Conservation (phyloP, 2,797 vertebrate genomes). For the Periophthalmus magnuspinnatus region DNA sequence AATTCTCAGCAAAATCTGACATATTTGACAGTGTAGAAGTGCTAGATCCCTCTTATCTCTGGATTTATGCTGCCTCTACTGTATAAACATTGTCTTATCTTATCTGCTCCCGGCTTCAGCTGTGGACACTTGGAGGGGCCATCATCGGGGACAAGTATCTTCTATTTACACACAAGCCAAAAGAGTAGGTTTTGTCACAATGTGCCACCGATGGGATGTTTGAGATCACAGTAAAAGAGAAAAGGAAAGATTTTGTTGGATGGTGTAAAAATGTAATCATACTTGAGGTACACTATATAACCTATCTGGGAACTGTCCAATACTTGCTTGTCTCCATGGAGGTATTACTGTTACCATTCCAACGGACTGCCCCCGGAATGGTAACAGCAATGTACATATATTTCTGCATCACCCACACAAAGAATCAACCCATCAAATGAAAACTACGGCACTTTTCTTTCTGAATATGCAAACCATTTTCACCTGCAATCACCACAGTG, state of each 20-base stretch:
- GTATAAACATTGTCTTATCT: constrained; percentile 56
- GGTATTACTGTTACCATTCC: too few species aligned
- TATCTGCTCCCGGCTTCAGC: constrained; percentile 35
- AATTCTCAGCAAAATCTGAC: constrained; percentile 35
- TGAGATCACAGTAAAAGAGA: constrained; percentile 10
- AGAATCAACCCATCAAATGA: too few species aligned
- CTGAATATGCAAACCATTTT: too few species aligned
- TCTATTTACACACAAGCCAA: constrained; percentile 38
- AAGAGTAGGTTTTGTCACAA: constrained; percentile 14
- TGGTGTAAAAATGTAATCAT: too few species aligned
- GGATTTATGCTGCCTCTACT: constrained; percentile 44
- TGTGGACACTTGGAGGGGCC: constrained; percentile 29
- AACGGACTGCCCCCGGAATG: too few species aligned
- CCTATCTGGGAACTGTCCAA: too few species aligned
- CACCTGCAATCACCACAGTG: too few species aligned
- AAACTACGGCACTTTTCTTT: too few species aligned
- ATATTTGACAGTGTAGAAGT: constrained; percentile 30
- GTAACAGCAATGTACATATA: too few species aligned
- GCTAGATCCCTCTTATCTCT: constrained; percentile 20
- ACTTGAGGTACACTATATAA: too few species aligned
- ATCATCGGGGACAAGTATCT: constrained; percentile 44
- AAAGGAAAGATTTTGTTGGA: background rate
- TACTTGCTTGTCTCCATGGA: too few species aligned
- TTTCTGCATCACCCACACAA: too few species aligned
- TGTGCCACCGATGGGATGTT: constrained; percentile 2